phyloP scores from a whole-genome alignment of 2,113 vertebrate species.

The Alectura lathami region DNA sequence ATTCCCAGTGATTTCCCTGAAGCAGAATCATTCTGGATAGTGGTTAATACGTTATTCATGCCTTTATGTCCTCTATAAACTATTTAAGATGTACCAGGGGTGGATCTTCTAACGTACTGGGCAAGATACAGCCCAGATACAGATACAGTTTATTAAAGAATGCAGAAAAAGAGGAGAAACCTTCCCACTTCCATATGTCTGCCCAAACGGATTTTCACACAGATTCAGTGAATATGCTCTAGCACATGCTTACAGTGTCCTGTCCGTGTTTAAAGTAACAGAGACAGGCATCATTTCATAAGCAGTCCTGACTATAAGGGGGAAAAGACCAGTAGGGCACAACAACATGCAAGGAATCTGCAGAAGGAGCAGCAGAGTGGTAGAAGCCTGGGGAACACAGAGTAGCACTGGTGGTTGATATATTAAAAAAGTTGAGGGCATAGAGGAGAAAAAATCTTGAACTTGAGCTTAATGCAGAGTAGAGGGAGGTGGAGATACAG shows the following conservation, averaged over 20 bases:
- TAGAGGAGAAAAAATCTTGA: background rate
- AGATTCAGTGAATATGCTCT: background rate
- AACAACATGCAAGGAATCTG: background rate
- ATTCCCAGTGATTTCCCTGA: conserved; percentile 1
- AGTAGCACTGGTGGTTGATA: background rate
- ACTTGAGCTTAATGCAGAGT: background rate
- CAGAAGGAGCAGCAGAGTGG: background rate
- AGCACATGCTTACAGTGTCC: background rate
- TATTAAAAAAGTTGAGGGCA: background rate
- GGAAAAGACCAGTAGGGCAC: background rate
- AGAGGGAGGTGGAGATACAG: background rate
- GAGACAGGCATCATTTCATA: background rate
- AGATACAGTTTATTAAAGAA: background rate
- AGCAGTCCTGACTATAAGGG: background rate
- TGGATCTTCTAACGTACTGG: background rate
- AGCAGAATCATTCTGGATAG: background rate
- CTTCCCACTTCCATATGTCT: background rate
- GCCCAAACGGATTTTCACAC: background rate
- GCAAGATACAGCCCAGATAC: background rate
- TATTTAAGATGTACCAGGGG: background rate
- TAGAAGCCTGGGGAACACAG: background rate
- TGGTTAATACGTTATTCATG: background rate
- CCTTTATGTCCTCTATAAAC: background rate
- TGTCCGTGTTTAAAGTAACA: background rate
- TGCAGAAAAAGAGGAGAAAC: background rate